Evolutionary conservation across 2,888 invertebrate genomes (phyloP).

Genomic region (Galerucella nymphaeae): DNA sequence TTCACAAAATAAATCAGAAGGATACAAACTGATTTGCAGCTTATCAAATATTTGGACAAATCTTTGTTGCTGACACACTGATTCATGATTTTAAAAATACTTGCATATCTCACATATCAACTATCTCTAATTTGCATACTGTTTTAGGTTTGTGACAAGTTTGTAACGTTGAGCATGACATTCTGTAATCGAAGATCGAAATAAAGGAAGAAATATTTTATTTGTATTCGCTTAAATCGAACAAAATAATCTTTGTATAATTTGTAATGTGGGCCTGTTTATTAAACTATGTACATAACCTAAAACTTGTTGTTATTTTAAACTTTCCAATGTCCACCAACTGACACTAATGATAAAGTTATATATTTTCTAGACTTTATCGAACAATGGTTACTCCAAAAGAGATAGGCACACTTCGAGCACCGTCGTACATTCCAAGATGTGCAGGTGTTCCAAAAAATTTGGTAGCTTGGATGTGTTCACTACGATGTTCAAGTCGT

Average conservation of each 20-base stretch:
- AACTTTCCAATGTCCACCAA: no score
- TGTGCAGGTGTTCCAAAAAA: slow-evolving; percentile 12
- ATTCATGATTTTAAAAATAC: no score
- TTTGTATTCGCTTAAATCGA: not conserved
- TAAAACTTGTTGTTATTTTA: no score
- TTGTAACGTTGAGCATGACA: not conserved
- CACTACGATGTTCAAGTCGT: slow-evolving; percentile 3
- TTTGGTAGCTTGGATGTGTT: slow-evolving; percentile 10
- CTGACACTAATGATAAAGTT: no score
- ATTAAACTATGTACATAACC: not conserved
- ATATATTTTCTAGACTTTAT: not conserved
- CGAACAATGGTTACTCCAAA: not conserved
- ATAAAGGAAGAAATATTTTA: not conserved
- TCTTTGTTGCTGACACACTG: not conserved
- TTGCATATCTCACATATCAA: no score
- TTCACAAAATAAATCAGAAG: no score
- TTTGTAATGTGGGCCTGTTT: not conserved
- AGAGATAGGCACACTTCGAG: not conserved
- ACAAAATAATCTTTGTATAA: not conserved
- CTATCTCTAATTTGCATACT: no score
- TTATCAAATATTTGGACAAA: not conserved
- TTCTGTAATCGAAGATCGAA: not conserved
- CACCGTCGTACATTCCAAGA: not conserved
- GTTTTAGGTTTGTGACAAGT: not conserved
- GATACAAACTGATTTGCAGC: no score